These are phyloP conservation scores for Antennarius striatus DNA, from an alignment of 2,113 vertebrate genomes.

Conservation along the genomic window DNA sequence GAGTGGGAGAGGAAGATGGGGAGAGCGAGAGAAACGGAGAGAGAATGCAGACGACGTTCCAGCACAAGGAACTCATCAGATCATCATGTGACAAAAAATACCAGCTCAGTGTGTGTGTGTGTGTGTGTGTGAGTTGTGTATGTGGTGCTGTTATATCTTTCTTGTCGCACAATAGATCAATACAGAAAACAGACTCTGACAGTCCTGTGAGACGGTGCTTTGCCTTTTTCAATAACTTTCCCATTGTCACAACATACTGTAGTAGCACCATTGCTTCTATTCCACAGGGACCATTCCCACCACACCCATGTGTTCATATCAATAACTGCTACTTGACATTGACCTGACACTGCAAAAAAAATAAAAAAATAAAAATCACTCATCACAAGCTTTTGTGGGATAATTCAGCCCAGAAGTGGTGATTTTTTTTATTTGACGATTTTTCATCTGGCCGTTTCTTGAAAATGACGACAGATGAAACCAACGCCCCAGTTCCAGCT, in stretches of 20 bases:
- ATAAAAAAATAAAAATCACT: too few species aligned
- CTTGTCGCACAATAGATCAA: constrained; percentile 4
- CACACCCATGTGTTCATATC: not conserved
- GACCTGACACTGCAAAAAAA: too few species aligned
- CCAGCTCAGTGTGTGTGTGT: not conserved
- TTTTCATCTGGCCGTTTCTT: too few species aligned
- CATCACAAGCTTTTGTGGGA: too few species aligned
- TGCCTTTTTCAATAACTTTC: too few species aligned
- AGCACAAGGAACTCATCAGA: constrained; percentile 11
- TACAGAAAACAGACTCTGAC: constrained; percentile 12
- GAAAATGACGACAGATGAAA: too few species aligned
- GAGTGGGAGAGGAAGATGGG: not conserved
- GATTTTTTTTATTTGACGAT: too few species aligned
- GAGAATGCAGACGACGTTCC: not conserved
- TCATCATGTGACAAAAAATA: not conserved
- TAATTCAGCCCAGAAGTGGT: too few species aligned
- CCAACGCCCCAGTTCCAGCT: too few species aligned
- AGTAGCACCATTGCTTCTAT: too few species aligned
- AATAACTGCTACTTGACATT: not conserved
- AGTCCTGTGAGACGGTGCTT: not conserved
- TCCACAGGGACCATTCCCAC: too few species aligned
- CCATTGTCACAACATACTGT: not conserved
- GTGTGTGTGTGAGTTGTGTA: constrained; percentile 1
- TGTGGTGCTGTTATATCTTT: constrained; percentile 2
- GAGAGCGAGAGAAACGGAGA: not conserved